Percentiles rank a stretch among this genome's conserved stretches.
Conservation (phyloP, 1,140 invertebrate species). For the Heliconius nattereri region DNA sequence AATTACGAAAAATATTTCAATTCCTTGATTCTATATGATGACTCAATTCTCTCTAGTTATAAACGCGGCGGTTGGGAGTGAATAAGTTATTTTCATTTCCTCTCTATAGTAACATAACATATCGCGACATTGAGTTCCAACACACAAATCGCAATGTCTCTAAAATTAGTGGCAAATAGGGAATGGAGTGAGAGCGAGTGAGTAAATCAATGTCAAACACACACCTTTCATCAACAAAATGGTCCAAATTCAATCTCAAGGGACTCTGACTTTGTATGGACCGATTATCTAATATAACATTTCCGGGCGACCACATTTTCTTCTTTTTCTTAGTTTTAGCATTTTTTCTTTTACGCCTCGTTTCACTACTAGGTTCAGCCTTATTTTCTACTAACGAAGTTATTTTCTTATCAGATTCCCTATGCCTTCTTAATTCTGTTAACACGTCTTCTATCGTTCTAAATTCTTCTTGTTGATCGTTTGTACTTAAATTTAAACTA, state of each 20-base stretch:
- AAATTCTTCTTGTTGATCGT: slow-evolving; percentile 53
- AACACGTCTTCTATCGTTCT: slow-evolving; percentile 65
- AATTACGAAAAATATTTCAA: too few species aligned
- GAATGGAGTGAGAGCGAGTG: too few species aligned
- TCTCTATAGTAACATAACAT: too few species aligned
- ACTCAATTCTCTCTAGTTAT: too few species aligned
- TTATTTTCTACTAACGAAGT: slow-evolving; percentile 55
- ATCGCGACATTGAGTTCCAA: too few species aligned
- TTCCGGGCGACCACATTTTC: slow-evolving; percentile 72
- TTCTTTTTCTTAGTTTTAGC: slow-evolving; percentile 64
- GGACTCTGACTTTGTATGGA: slow-evolving; percentile 61
- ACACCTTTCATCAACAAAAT: slow-evolving; percentile 77
- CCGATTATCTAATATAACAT: slow-evolving; percentile 69
- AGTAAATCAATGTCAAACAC: slow-evolving; percentile 16
- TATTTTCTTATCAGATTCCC: slow-evolving; percentile 55
- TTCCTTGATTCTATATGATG: too few species aligned
- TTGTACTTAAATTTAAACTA: slow-evolving; percentile 45
- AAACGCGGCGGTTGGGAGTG: too few species aligned
- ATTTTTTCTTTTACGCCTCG: slow-evolving; percentile 54
- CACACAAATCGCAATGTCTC: too few species aligned
- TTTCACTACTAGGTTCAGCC: slow-evolving; percentile 47
- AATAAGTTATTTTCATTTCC: too few species aligned
- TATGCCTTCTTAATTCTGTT: slow-evolving; percentile 62
- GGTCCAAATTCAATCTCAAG: slow-evolving; percentile 75
- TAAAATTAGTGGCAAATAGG: too few species aligned